These are phyloP conservation scores for Pandemis cinnamomeana DNA, from an alignment of 2,888 invertebrate genomes.

Conservation along the genomic window DNA sequence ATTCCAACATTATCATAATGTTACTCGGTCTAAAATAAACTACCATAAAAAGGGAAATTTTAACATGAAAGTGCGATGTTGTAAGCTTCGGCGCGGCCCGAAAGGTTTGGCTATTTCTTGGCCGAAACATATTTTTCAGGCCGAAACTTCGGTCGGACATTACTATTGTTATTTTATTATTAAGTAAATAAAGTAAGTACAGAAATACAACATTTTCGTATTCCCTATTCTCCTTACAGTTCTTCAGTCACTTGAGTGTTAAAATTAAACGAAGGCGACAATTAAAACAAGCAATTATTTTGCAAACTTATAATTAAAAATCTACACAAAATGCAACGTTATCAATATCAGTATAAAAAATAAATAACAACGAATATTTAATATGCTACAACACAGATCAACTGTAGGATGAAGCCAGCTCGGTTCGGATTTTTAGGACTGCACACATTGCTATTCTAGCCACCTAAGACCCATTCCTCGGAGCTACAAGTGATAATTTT, in stretches of 20 bases:
- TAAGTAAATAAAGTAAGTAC: neutral
- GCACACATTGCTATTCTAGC: neutral
- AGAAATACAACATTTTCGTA: neutral
- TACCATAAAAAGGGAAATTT: too few species aligned
- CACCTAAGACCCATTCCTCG: too few species aligned
- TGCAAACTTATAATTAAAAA: conserved; percentile 77
- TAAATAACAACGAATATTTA: conserved; percentile 77
- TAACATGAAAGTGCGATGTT: too few species aligned
- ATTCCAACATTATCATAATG: too few species aligned
- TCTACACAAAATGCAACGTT: conserved; percentile 80
- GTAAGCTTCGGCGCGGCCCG: too few species aligned
- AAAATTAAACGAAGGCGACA: neutral
- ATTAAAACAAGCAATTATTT: conserved; percentile 53
- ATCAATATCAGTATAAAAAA: conserved; percentile 81
- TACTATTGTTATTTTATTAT: neutral
- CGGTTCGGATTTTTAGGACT: conserved; percentile 28
- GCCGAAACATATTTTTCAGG: too few species aligned
- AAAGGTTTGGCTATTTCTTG: too few species aligned
- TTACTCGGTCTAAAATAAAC: too few species aligned
- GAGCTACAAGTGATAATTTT: too few species aligned
- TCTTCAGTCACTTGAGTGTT: neutral
- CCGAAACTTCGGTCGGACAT: too few species aligned
- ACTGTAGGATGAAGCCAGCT: conserved; percentile 57
- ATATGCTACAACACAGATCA: conserved; percentile 69
- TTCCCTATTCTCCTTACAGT: neutral